phyloP scores from a whole-genome alignment of 2,888 invertebrate genomes.

The Drosophila prolongata region DNA sequence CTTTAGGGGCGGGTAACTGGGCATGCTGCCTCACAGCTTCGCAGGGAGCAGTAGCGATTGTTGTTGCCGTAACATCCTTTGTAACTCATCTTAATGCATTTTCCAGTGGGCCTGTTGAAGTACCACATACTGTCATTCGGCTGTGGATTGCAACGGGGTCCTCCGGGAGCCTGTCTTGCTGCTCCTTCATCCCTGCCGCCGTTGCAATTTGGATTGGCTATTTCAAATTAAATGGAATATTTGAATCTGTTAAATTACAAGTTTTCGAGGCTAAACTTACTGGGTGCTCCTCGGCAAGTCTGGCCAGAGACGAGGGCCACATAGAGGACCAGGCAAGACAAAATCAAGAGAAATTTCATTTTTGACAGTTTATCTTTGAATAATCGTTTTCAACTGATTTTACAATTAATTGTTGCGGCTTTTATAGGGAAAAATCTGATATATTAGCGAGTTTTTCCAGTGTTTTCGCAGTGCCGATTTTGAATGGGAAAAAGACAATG shows the following conservation, averaged over 20 bases:
- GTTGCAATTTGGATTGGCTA: neutral
- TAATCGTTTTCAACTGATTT: conserved; percentile 28
- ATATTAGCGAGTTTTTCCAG: no score
- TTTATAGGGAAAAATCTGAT: neutral
- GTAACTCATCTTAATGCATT: conserved; percentile 6
- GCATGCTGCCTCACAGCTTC: neutral
- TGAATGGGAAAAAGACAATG: neutral
- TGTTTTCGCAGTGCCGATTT: neutral
- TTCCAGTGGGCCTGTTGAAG: conserved; percentile 4
- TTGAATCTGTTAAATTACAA: neutral
- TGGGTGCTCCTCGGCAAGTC: conserved; percentile 24
- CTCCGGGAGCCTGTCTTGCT: neutral
- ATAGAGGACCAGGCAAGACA: conserved; percentile 32
- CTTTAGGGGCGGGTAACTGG: neutral
- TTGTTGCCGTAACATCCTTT: conserved; percentile 27
- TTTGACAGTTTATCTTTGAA: neutral
- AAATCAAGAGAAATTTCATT: conserved; percentile 48
- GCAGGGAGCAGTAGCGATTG: conserved; percentile 24
- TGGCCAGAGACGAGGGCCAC: conserved; percentile 32
- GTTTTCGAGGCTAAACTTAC: neutral
- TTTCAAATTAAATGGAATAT: neutral
- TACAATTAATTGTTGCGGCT: neutral
- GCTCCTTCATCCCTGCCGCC: conserved; percentile 11
- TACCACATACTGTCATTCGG: conserved; percentile 37
- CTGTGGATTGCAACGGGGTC: neutral